Percentiles rank a stretch among this genome's conserved stretches.
Evolutionary conservation across 92 coral and sea anemone species (phyloP).

Genomic region (Porites divaricata): DNA sequence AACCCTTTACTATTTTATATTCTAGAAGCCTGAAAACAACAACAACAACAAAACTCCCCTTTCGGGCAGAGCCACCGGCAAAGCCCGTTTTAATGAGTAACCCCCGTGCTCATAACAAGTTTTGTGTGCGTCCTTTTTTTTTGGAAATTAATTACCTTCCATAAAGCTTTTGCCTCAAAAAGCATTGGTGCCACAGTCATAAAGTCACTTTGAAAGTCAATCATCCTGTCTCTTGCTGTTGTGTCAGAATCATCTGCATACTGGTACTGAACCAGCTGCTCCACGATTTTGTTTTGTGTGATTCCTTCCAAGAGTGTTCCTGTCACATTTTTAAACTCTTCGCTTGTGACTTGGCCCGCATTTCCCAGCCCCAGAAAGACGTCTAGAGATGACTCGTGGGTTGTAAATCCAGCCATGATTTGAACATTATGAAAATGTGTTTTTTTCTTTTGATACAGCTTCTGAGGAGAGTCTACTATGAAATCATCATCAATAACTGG

Average conservation of each 20-base stretch:
- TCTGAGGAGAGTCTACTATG: background rate
- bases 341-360: background rate
- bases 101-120: too few relatives aligned
- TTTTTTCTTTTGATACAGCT: background rate
- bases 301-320: background rate
- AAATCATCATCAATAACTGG: slow-evolving; percentile 30
- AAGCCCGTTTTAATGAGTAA: too few relatives aligned
- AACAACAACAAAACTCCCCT: too few relatives aligned
- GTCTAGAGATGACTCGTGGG: background rate
- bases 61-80: too few relatives aligned
- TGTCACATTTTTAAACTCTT: slow-evolving; percentile 5
- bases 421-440: background rate
- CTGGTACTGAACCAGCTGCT: slow-evolving; percentile 9
- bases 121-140: too few relatives aligned
- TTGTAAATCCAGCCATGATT: slow-evolving; percentile 21
- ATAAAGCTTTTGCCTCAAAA: slow-evolving; percentile 18
- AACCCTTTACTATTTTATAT: too few relatives aligned
- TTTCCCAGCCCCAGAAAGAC: background rate
- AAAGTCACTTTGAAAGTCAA: slow-evolving; percentile 9
- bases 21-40: too few relatives aligned
- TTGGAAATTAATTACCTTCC: slow-evolving; percentile 2
- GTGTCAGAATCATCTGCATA: slow-evolving; percentile 9
- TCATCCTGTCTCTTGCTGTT: background rate
- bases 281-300: background rate
- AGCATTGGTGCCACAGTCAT: slow-evolving; percentile 14